Evolutionary conservation across 64 coral and sea anemone species (phyloP), one percentile per base, ranked within the genome.

Genomic region (Acropora tenuis): DNA sequence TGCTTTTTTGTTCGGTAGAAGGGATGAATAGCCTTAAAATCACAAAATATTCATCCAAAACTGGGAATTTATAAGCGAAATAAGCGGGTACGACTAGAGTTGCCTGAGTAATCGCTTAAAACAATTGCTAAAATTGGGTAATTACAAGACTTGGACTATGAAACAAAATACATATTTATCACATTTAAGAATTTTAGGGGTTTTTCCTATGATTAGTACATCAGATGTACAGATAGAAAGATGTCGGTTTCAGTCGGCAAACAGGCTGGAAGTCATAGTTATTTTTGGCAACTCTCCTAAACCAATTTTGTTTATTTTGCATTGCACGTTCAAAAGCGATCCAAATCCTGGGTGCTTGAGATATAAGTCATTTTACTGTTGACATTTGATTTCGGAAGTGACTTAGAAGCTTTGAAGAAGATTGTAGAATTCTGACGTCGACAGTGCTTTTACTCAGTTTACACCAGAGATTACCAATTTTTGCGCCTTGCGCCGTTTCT

Each of bases 161-260:
- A 72, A 20, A 72, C 30, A 72, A 6, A 63, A 12, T 63, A 8
- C 59, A 63, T 63, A 63, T 63, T 15, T 63, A 63, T 12, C 2
- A 63, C 15, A 63, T 63, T 63, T 63, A 63, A 63, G 59, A 63
- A 63, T 8, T 63, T 12, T 12, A 63, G 15, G 59, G 9, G 59
- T 63, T 63, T 63, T 0, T 63, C 7, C 3, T 63, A 63, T 15
- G 59, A 63, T 63, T 63, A 63, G 7, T 72, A 20, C 69, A 2
- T 72, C 69, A 72, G 69, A 72, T 69, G 65, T 6, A 72, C 69
- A 72, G 69, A n/a, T 72, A 72, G 30, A 19, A 72, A 72, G 59
- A 63, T 63, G 69, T 72, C 69, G 69, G 40, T 72, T 72, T 72
- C 69, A 72, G 69, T 72, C 69, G 30, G 69, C 69, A 72, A 72